Evolutionary conservation across 1,140 invertebrate genomes (phyloP).

Genomic region (Bombyx mandarina): DNA sequence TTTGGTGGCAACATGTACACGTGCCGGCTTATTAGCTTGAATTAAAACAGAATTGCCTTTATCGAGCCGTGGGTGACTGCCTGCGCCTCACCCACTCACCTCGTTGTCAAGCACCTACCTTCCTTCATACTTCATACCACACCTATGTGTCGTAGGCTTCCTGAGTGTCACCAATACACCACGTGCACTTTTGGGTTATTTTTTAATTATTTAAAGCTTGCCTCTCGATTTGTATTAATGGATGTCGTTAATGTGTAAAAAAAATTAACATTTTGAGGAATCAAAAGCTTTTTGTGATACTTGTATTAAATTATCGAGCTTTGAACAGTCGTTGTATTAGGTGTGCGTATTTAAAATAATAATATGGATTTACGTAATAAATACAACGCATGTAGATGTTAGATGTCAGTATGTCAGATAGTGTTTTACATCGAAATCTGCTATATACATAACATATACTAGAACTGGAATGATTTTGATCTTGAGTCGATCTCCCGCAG

Average conservation of each 20-base stretch:
- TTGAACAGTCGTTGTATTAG: no score
- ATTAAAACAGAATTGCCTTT: constrained; percentile 45
- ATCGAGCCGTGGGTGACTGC: constrained; percentile 65
- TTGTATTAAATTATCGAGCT: no score
- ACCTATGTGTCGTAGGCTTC: constrained; percentile 39
- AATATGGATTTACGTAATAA: no score
- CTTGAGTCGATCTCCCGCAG: no score
- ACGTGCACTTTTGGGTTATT: constrained; percentile 41
- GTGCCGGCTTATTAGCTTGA: constrained; percentile 55
- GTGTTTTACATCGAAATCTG: not conserved
- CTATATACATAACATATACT: not conserved
- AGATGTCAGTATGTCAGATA: constrained; percentile 22
- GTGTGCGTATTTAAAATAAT: no score
- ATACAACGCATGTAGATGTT: constrained; percentile 47
- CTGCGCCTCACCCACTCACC: constrained; percentile 44
- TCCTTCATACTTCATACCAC: constrained; percentile 37
- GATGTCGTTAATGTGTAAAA: constrained; percentile 27
- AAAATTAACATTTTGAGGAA: no score
- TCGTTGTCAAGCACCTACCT: constrained; percentile 41
- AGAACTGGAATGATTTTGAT: not conserved
- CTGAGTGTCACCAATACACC: constrained; percentile 35
- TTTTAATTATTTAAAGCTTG: constrained; percentile 38
- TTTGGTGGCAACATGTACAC: constrained; percentile 41
- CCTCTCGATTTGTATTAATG: constrained; percentile 39
- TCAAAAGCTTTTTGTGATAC: no score